phyloP scores from a whole-genome alignment of 2,797 vertebrate genomes.

The Octomys mimax region DNA sequence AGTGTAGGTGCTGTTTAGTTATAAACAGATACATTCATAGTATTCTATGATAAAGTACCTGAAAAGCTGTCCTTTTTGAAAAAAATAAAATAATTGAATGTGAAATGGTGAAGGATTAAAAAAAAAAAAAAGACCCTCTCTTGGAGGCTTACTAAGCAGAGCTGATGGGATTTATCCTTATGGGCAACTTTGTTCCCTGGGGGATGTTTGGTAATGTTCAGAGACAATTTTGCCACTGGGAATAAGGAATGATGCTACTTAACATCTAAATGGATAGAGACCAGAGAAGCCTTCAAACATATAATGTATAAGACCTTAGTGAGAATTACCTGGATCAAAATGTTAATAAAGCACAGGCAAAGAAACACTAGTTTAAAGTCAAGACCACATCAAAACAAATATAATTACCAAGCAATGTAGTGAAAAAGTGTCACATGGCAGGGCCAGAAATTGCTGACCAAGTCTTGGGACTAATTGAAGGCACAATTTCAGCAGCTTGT shows the following conservation, averaged over 20 bases:
- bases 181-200: neutral
- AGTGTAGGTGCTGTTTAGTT: neutral
- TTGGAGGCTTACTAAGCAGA: neutral
- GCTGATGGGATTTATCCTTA: neutral
- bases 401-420: neutral
- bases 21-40: neutral
- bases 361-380: neutral
- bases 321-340: neutral
- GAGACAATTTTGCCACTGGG: neutral
- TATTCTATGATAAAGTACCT: neutral
- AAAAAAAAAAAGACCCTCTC: neutral
- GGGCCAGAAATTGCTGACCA: slow-evolving; percentile 4
- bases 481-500: neutral
- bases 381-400: neutral
- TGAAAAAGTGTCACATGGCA: neutral
- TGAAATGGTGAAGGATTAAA: neutral
- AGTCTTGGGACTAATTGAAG: neutral
- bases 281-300: neutral
- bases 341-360: neutral
- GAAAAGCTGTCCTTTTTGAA: neutral
- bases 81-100: neutral
- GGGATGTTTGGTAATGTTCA: neutral
- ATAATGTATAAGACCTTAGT: neutral
- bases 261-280: neutral
- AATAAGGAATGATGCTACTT: neutral